These are phyloP conservation scores for Podarcis cretensis DNA, from an alignment of 2,113 vertebrate genomes.

Conservation along the genomic window DNA sequence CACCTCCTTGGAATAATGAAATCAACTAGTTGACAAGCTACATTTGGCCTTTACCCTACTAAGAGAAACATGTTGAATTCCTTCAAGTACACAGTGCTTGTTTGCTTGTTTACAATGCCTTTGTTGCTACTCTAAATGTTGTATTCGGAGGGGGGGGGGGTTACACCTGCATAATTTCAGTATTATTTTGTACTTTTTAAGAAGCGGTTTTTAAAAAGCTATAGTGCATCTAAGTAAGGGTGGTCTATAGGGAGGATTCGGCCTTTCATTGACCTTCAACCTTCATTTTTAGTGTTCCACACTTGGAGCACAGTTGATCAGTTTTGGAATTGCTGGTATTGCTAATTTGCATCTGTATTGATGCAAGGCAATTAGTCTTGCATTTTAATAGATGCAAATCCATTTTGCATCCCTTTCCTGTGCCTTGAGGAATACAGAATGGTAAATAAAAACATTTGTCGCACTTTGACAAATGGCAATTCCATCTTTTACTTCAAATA, in stretches of 20 bases:
- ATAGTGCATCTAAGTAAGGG: conserved; percentile 41
- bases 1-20: conserved; percentile 75
- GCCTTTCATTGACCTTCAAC: conserved; percentile 49
- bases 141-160: conserved; percentile 71
- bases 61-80: conserved; percentile 69
- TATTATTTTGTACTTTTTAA: conserved; percentile 82
- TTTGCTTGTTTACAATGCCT: conserved; percentile 81
- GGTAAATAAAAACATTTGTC: conserved; percentile 38
- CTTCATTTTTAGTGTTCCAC: conserved; percentile 63
- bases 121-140: conserved; percentile 71
- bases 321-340: conserved; percentile 31
- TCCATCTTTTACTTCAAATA: conserved; percentile 76
- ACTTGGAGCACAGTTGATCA: conserved; percentile 58
- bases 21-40: conserved; percentile 73
- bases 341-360: conserved; percentile 13
- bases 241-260: conserved; percentile 55
- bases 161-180: conserved; percentile 77
- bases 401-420: conserved; percentile 62
- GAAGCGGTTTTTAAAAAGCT: conserved; percentile 67
- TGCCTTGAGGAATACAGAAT: conserved; percentile 66
- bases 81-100: conserved; percentile 74
- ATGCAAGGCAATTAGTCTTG: conserved; percentile 47
- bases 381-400: conserved; percentile 34
- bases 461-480: conserved; percentile 60
- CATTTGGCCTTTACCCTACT: conserved; percentile 71